A percentile compares a stretch with the other conserved stretches of the same genome.
Evolutionary conservation across 30 jellyfish, hydroid and myxozoan species (phyloP).

Genomic region (Hydractinia echinata): DNA sequence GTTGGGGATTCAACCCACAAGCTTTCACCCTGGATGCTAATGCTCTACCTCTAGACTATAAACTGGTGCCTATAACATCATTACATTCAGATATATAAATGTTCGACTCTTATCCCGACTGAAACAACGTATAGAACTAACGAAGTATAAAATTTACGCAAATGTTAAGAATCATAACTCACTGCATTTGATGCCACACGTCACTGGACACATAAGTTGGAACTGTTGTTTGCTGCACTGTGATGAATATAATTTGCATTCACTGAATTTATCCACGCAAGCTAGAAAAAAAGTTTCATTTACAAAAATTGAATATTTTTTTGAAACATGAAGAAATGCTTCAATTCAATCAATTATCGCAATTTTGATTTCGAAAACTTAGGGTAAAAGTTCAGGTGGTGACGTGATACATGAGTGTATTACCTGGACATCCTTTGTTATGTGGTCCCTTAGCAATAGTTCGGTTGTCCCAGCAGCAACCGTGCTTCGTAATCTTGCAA

Average conservation of each 20-base stretch:
- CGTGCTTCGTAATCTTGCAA: conserved; percentile 55
- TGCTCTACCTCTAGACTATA: too few species aligned
- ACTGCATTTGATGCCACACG: conserved; percentile 77
- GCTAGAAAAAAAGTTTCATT: conserved; percentile 26
- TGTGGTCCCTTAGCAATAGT: conserved; percentile 66
- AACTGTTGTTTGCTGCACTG: conserved; percentile 62
- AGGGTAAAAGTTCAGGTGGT: background rate
- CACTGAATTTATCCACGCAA: conserved; percentile 65
- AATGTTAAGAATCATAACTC: conserved; percentile 3
- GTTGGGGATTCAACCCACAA: too few species aligned
- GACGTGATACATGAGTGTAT: background rate
- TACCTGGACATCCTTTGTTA: conserved; percentile 83
- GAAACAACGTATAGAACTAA: too few species aligned
- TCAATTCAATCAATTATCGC: too few species aligned
- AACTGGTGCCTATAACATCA: too few species aligned
- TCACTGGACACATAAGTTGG: conserved; percentile 62
- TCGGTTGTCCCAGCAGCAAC: conserved; percentile 85
- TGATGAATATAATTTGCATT: conserved; percentile 56
- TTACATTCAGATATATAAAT: too few species aligned
- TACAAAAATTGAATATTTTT: too few species aligned
- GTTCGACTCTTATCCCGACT: too few species aligned
- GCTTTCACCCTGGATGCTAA: too few species aligned
- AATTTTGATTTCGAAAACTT: too few species aligned
- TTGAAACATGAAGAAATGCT: too few species aligned
- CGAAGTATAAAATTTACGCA: too few species aligned